Percentiles rank a stretch among this genome's conserved stretches.
Conservation (phyloP, 1,140 invertebrate species). For the Fopius arisanus region DNA sequence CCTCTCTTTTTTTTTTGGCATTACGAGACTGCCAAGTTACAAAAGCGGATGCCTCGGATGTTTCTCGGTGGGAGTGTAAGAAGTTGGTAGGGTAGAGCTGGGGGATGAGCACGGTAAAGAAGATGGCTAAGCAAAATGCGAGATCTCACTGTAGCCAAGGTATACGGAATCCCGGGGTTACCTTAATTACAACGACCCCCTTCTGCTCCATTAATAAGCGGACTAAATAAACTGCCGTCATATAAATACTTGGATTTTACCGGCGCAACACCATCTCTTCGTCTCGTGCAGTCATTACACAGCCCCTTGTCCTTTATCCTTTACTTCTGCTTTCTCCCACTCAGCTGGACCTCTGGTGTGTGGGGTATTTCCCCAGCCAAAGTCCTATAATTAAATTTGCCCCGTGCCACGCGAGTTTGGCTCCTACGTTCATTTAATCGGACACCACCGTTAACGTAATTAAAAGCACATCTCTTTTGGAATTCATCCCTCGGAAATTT, state of each 20-base stretch:
- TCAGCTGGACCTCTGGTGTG: constrained; percentile 10
- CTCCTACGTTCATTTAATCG: constrained; percentile 58
- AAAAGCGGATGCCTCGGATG: neutral
- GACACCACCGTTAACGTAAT: constrained; percentile 56
- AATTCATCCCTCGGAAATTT: constrained; percentile 43
- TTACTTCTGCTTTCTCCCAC: constrained; percentile 4
- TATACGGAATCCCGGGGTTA: constrained; percentile 42
- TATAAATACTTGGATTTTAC: constrained; percentile 56
- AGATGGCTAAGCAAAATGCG: neutral
- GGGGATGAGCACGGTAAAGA: neutral
- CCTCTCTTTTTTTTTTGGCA: neutral
- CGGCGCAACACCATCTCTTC: constrained; percentile 35
- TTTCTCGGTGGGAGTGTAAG: neutral
- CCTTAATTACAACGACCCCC: constrained; percentile 56
- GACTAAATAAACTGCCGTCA: constrained; percentile 55
- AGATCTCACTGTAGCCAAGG: neutral
- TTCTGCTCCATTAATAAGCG: constrained; percentile 55
- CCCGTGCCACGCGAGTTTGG: constrained; percentile 47
- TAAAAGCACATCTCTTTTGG: constrained; percentile 60
- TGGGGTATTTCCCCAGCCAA: constrained; percentile 23
- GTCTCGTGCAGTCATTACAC: constrained; percentile 16
- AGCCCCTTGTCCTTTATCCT: constrained; percentile 20
- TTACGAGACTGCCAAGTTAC: neutral
- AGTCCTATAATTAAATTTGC: constrained; percentile 60
- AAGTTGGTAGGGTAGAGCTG: neutral